Evolutionary conservation across 2,888 invertebrate genomes (phyloP).

Genomic region (Calameuta idolon): DNA sequence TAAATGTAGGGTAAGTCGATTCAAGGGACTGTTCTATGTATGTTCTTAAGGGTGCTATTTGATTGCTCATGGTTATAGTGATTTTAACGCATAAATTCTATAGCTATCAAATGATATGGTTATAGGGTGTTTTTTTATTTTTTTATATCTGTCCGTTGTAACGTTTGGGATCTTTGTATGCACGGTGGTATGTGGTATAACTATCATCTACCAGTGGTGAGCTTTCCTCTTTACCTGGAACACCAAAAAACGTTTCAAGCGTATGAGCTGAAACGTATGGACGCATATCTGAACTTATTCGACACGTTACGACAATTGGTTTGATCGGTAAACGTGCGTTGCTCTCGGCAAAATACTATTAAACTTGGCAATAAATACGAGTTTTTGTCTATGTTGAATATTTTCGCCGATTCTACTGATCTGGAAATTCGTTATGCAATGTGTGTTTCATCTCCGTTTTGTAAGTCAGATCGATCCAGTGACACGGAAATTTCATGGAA

Average conservation of each 20-base stretch:
- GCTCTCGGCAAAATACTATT: conserved; percentile 32
- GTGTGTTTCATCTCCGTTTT: background rate
- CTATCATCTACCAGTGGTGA: background rate
- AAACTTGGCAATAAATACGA: conserved; percentile 34
- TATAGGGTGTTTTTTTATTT: background rate
- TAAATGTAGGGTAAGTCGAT: background rate
- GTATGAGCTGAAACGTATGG: no score
- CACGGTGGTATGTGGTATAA: background rate
- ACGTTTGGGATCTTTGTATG: background rate
- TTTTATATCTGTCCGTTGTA: background rate
- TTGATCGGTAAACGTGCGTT: conserved; percentile 30
- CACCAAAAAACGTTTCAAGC: background rate
- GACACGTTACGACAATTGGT: conserved; percentile 19
- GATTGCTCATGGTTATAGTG: background rate
- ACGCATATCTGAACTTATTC: background rate
- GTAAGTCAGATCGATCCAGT: background rate
- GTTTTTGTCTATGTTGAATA: background rate
- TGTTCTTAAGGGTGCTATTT: background rate
- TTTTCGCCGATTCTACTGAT: background rate
- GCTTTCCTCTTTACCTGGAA: background rate
- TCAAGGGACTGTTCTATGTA: background rate
- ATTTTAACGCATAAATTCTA: no score
- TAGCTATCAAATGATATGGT: no score
- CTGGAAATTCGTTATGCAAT: background rate
- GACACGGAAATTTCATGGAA: background rate